Evolutionary conservation across 2,888 invertebrate species (phyloP).

Genomic region (Agrochola litura): DNA sequence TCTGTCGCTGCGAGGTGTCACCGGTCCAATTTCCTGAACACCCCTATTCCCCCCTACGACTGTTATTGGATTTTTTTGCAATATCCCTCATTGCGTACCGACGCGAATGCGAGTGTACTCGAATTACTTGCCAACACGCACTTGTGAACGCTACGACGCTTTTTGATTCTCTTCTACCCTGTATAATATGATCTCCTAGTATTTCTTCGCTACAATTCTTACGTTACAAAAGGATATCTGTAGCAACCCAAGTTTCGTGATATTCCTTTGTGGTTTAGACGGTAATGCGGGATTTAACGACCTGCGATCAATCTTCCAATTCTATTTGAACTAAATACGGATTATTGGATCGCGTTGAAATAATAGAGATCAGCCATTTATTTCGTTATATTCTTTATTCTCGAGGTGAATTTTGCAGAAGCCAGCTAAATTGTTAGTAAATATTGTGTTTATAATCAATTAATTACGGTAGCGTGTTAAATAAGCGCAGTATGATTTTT

Average conservation of each 20-base stretch:
- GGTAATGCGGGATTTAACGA: conserved; percentile 53
- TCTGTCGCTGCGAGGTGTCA: conserved; percentile 78
- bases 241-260: conserved; percentile 47
- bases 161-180: conserved; percentile 68
- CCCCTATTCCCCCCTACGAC: conserved; percentile 66
- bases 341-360: conserved; percentile 38
- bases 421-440: conserved; percentile 4
- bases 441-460: conserved; percentile 33
- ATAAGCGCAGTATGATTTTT: conserved; percentile 26
- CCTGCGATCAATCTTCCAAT: conserved; percentile 54
- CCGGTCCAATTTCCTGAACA: conserved; percentile 84
- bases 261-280: conserved; percentile 62
- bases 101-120: conserved; percentile 72
- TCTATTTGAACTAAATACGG: conserved; percentile 44
- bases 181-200: conserved; percentile 66
- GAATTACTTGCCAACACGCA: conserved; percentile 72
- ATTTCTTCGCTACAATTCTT: conserved; percentile 56
- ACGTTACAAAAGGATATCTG: conserved; percentile 63
- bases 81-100: conserved; percentile 83
- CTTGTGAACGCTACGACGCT: conserved; percentile 67
- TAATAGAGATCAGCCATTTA: conserved; percentile 32
- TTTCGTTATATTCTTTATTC: conserved; percentile 5
- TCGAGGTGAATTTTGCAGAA: not conserved
- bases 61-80: conserved; percentile 86
- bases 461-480: conserved; percentile 21